Evolutionary conservation across 2,888 invertebrate genomes (phyloP).

Genomic region (Carcina quercana): DNA sequence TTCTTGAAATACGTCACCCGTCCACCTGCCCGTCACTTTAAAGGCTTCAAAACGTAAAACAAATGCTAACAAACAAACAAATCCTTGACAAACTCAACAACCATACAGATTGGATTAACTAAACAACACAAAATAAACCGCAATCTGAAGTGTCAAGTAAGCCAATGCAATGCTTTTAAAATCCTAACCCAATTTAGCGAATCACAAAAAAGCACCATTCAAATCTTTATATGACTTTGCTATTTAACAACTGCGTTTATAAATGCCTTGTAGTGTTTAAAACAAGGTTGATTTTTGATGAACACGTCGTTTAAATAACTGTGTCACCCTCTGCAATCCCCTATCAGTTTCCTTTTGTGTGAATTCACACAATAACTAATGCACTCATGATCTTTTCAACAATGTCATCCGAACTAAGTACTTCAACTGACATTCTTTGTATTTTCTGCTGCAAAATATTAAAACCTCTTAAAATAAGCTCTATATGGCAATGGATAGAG

Average conservation of each 20-base stretch:
- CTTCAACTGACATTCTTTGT: slow-evolving; percentile 13
- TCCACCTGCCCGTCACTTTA: slow-evolving; percentile 13
- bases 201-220: slow-evolving; percentile 30
- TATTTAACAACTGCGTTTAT: neutral
- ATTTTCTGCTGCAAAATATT: slow-evolving; percentile 3
- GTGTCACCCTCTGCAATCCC: slow-evolving; percentile 28
- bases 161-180: slow-evolving; percentile 41
- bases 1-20: too few relatives aligned
- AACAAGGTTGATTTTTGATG: slow-evolving; percentile 21
- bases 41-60: slow-evolving; percentile 22
- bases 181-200: slow-evolving; percentile 60
- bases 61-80: slow-evolving; percentile 52
- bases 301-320: neutral
- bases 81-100: too few relatives aligned
- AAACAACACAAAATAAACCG: too few relatives aligned
- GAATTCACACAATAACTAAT: slow-evolving; percentile 55
- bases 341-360: slow-evolving; percentile 47
- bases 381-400: slow-evolving; percentile 68
- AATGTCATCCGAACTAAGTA: slow-evolving; percentile 48
- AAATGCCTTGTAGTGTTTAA: slow-evolving; percentile 8
- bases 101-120: too few relatives aligned
- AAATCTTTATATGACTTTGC: slow-evolving; percentile 18
- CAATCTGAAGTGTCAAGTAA: slow-evolving; percentile 44
- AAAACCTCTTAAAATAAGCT: too few relatives aligned
- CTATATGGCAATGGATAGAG: too few relatives aligned